A percentile compares a stretch with the other conserved stretches of the same genome.
Conservation (phyloP, 2,888 invertebrate genomes). For the Antheraea yamamai region DNA sequence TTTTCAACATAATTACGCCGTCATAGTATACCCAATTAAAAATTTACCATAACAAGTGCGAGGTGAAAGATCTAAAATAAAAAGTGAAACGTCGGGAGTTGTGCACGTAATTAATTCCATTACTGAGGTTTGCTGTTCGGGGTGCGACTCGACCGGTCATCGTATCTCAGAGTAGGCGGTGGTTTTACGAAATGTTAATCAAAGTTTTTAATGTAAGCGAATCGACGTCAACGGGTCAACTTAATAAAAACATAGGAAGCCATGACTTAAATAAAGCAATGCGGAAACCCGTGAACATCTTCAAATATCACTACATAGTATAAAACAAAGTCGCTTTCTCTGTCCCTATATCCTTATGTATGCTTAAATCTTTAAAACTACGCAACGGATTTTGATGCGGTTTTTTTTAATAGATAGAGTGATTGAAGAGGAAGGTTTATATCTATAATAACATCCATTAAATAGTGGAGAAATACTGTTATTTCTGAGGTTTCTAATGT, state of each 20-base stretch:
- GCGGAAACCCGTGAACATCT: neutral
- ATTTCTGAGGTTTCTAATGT: no score
- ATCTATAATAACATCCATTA: no score
- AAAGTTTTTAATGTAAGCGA: neutral
- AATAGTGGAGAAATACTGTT: no score
- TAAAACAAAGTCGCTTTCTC: no score
- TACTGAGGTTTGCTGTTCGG: neutral
- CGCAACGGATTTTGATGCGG: no score
- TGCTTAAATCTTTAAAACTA: no score
- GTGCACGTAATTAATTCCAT: slow-evolving; percentile 5
- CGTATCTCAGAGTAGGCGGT: neutral
- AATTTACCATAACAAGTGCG: neutral
- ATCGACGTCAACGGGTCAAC: neutral
- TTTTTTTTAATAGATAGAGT: no score
- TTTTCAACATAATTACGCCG: neutral
- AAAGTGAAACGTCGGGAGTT: neutral
- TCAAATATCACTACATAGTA: no score
- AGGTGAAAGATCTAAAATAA: neutral
- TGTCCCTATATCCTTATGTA: no score
- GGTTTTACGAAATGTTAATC: neutral
- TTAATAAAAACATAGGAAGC: neutral
- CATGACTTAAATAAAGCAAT: neutral
- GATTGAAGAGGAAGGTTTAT: no score
- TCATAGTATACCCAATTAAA: neutral
- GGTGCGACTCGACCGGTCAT: neutral